Conservation (phyloP, 2,113 vertebrate genomes). For the Prochilodus magdalenae region DNA sequence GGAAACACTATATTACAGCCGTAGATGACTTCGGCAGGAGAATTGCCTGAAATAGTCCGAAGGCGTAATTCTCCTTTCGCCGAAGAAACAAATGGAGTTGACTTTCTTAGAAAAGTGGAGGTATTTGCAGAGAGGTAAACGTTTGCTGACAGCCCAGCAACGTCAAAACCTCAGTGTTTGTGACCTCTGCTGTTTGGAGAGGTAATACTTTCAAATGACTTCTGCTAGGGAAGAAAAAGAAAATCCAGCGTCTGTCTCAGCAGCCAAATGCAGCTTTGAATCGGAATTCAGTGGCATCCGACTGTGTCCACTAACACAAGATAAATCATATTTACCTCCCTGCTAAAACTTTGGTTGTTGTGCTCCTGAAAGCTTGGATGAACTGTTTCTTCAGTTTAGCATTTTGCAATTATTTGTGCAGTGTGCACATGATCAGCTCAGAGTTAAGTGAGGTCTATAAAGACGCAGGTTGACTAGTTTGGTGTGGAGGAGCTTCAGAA, state of each 20-base stretch:
- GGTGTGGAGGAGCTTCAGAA: too few species aligned
- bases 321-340: background rate
- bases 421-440: background rate
- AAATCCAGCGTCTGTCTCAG: background rate
- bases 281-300: background rate
- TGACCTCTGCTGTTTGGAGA: background rate
- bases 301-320: background rate
- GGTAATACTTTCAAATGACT: slow-evolving; percentile 22
- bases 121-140: slow-evolving; percentile 1
- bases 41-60: background rate
- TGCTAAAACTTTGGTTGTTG: background rate
- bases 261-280: slow-evolving; percentile 7
- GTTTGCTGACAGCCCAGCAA: background rate
- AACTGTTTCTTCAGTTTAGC: background rate
- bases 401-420: background rate
- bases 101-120: background rate
- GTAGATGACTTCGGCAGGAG: background rate
- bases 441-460: too few species aligned
- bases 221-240: background rate
- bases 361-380: background rate
- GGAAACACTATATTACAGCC: background rate
- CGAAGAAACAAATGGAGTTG: background rate
- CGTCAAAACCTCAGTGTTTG: background rate
- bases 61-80: background rate
- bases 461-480: too few species aligned